Evolutionary conservation across 2,888 invertebrate genomes (phyloP), one percentile per base, ranked within the genome.

Genomic region (Mythimna vitellina): DNA sequence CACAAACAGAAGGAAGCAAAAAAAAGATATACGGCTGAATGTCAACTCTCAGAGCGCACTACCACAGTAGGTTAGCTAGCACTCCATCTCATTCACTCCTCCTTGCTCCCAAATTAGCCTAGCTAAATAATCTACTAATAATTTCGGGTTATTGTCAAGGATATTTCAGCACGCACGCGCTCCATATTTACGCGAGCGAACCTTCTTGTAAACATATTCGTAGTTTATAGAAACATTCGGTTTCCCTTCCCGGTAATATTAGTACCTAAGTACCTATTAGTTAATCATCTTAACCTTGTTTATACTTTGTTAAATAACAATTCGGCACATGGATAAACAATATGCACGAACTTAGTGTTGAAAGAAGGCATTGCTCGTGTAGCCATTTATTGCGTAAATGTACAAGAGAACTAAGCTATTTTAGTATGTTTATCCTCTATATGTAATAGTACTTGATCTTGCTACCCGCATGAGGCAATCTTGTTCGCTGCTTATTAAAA

Each of bases 191-290:
- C 82, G 80, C 84, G 71, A 83, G 76, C 82, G 72, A 61, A 83
- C 83, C 77, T 75, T 69, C 80, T 83, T 87, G 85, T 87, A 90
- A 91, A 91, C 88, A 87, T 76, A 65, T 62, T 75, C 60, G 46
- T 77, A 80, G 86, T 81, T 87, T 87, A 83, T 85, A 87, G 74
- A 85, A 87, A 85, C 85, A 83, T 79, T 70, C 63, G 62, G 66
- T 65, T 84, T 82, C 84, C 70, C 81, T 85, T 84, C 81, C 65
- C 54, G 73, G 83, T 79, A 82, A 57, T 38, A 29, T 42, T 61
- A 64, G 64, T 60, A 71, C 64, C 42, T 62, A 57, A 61, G 76
- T 61, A 78, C 64, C 32, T 70, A 53, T 56, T 73, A 78, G 78
- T 84, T 85, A 81, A 83, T 84, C 79, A 83, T 87, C 67, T 65